These are phyloP conservation scores for Henicopernis longicauda DNA, from an alignment of 2,113 vertebrate species.

Conservation along the genomic window DNA sequence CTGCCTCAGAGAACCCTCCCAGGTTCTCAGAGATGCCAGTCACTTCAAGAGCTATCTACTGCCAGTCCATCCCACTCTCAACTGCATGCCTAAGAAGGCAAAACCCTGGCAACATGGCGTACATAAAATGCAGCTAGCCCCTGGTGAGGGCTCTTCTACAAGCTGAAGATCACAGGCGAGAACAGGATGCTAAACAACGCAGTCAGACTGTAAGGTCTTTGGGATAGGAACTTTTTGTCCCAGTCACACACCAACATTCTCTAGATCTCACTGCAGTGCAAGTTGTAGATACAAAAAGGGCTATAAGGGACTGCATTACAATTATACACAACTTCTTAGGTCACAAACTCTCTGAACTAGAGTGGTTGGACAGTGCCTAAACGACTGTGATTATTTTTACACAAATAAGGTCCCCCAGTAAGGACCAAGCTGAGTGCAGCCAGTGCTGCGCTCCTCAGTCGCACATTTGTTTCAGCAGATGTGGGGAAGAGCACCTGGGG, in stretches of 20 bases:
- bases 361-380: not conserved
- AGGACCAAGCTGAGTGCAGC: not conserved
- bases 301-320: not conserved
- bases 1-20: not conserved
- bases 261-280: not conserved
- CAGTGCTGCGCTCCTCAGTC: not conserved
- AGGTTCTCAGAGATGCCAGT: not conserved
- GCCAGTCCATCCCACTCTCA: not conserved
- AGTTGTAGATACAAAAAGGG: not conserved
- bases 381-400: not conserved
- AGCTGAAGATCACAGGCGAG: not conserved
- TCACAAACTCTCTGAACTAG: not conserved
- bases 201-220: not conserved
- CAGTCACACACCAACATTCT: not conserved
- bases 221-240: not conserved
- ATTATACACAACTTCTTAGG: not conserved
- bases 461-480: not conserved
- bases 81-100: not conserved
- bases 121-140: not conserved
- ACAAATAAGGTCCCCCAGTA: not conserved
- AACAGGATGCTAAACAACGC: not conserved
- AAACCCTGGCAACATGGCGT: not conserved
- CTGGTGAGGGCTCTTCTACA: not conserved
- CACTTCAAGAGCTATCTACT: not conserved
- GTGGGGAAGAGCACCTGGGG: not conserved